phyloP scores from a whole-genome alignment of 1,140 invertebrate species.

The Ceratosolen fusciceps region DNA sequence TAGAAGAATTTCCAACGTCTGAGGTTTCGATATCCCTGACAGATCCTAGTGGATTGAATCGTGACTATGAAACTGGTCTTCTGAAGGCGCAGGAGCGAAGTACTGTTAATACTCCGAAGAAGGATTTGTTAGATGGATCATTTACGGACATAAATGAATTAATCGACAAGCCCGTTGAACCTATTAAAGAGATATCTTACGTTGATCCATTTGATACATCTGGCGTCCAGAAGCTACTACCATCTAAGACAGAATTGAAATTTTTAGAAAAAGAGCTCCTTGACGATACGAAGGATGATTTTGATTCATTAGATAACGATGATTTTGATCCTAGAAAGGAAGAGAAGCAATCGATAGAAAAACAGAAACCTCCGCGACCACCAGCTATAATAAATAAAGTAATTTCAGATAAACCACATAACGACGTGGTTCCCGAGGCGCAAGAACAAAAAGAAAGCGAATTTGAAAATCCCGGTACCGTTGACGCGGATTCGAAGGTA shows the following conservation, averaged over 20 bases:
- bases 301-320: constrained; percentile 62
- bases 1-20: constrained; percentile 67
- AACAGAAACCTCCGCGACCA: constrained; percentile 47
- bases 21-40: constrained; percentile 66
- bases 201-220: constrained; percentile 91
- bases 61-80: constrained; percentile 69
- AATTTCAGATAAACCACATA: constrained; percentile 49
- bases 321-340: constrained; percentile 83
- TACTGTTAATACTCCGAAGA: constrained; percentile 36
- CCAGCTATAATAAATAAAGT: constrained; percentile 32
- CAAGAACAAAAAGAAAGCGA: not conserved
- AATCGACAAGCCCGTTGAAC: constrained; percentile 78
- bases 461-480: constrained; percentile 73
- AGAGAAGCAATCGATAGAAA: constrained; percentile 50
- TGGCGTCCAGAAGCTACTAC: constrained; percentile 78
- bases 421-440: constrained; percentile 59
- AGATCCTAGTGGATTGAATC: constrained; percentile 70
- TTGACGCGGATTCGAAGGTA: constrained; percentile 74
- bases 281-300: constrained; percentile 61
- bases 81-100: constrained; percentile 42
- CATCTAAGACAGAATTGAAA: constrained; percentile 84
- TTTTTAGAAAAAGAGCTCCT: constrained; percentile 84
- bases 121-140: constrained; percentile 81
- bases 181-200: constrained; percentile 74
- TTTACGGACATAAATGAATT: constrained; percentile 81